Conservation (phyloP, 2,888 invertebrate genomes). For the Cheilosia soror region DNA sequence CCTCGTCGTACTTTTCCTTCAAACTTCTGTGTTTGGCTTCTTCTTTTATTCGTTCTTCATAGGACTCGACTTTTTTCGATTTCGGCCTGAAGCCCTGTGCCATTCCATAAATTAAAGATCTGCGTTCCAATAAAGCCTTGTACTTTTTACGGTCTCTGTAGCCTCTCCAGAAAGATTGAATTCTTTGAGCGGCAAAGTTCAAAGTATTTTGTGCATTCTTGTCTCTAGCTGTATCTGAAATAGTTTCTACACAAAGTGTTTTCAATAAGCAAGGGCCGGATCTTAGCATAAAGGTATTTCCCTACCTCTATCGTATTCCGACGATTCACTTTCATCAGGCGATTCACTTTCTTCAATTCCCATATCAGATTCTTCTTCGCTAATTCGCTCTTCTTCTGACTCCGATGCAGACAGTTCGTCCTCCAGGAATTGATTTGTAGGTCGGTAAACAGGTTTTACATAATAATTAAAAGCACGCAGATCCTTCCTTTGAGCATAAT, state of each 20-base stretch:
- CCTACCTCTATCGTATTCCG: not conserved
- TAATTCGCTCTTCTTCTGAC: not conserved
- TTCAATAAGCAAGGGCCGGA: too few relatives aligned
- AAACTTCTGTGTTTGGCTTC: conserved; percentile 7
- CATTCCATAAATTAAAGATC: conserved; percentile 83
- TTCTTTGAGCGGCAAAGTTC: conserved; percentile 77
- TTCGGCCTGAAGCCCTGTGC: conserved; percentile 79
- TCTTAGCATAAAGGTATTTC: too few relatives aligned
- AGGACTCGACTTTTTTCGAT: conserved; percentile 79
- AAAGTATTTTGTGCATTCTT: not conserved
- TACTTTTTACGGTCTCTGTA: conserved; percentile 77
- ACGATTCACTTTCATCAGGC: conserved; percentile 2
- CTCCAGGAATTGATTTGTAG: not conserved
- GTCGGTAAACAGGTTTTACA: conserved; percentile 34
- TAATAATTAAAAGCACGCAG: conserved; percentile 56
- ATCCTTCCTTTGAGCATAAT: conserved; percentile 68
- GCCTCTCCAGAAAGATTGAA: conserved; percentile 79
- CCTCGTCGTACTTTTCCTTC: conserved; percentile 78
- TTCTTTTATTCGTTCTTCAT: conserved; percentile 77
- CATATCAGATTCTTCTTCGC: not conserved
- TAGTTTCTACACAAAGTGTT: not conserved
- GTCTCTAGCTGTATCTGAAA: not conserved
- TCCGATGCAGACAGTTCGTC: conserved; percentile 34
- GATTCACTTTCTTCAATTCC: conserved; percentile 21
- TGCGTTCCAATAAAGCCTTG: conserved; percentile 66